Base-by-base conservation (phyloP, 2,113 vertebrate genomes). In the Macroglossus sobrinus region DNA sequence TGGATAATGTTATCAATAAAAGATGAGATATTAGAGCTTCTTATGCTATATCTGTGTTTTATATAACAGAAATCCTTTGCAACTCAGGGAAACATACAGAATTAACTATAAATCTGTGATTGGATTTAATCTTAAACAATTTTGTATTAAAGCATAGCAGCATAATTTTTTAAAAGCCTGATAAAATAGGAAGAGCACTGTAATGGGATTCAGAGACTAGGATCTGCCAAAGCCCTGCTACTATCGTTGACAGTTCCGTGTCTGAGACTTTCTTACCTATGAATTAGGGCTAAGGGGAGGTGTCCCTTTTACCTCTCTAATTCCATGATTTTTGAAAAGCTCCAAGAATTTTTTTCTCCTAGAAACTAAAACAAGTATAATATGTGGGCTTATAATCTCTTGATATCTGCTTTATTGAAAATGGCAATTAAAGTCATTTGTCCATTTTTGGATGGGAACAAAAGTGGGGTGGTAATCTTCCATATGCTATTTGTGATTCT, bases 331-430 rank as follows among this genome's bases (percentile, higher is more conserved):
- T 97, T 90, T 84, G 38, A 82, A 96, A 97, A 94, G 19, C 66
- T 74, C 18, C n/a, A 93, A 91, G 76, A 91, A 57, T 55, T 45
- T 22, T 72, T 82, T 93, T 76, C 63, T 90, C 64, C 75, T 81
- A 76, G 91, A 81, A 95, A 81, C 63, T 88, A 82, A 89, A 43
- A 33, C 38, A 95, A 38, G 43, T 96, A 71, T 89, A 89, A 95
- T 91, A 57, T 82, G 30, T 94, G 82, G 57, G 68, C 68, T 82
- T 94, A 35, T 91, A 86, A 75, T 96, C 79, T 94, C 68, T 93
- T 89, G 63, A 91, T 38, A 89, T 95, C 40, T 93, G 50, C 81
- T 91, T 91, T 91, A 82, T 89, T 82, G 74, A 95, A 96, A 96
- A 95, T 45, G 75, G 38, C 55, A 86, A 28, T 96, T 91, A 96